Conservation (phyloP, 1,140 invertebrate species). For the Eupristina koningsbergeri region DNA sequence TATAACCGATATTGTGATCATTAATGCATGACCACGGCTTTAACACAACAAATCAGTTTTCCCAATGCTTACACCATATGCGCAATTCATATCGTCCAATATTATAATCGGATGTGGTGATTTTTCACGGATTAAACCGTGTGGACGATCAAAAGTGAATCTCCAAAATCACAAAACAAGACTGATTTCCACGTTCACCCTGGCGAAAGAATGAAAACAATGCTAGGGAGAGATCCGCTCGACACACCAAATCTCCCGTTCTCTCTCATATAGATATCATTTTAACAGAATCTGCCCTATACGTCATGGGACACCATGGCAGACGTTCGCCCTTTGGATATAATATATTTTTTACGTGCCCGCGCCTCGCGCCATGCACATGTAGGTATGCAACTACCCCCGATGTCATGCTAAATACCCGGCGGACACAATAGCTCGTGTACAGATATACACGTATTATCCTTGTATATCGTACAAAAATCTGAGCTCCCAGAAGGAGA, state of each 20-base stretch:
- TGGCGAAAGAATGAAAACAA: background rate
- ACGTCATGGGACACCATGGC: slow-evolving; percentile 58
- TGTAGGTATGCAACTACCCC: slow-evolving; percentile 50
- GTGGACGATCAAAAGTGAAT: background rate
- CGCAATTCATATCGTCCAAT: background rate
- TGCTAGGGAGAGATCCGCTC: slow-evolving; percentile 29
- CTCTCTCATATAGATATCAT: slow-evolving; percentile 58
- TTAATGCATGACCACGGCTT: background rate
- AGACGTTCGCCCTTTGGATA: slow-evolving; percentile 34
- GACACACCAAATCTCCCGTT: slow-evolving; percentile 49
- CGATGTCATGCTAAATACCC: slow-evolving; percentile 66
- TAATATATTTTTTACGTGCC: slow-evolving; percentile 18
- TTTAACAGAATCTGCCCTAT: slow-evolving; percentile 66
- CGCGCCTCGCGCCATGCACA: slow-evolving; percentile 30
- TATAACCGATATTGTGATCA: background rate
- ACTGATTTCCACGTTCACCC: background rate
- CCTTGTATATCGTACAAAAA: slow-evolving; percentile 64
- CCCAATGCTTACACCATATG: background rate
- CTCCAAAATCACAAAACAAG: background rate
- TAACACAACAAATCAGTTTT: background rate
- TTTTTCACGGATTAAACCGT: background rate
- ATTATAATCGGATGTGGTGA: background rate
- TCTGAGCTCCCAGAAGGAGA: slow-evolving; percentile 60
- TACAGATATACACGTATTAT: slow-evolving; percentile 15
- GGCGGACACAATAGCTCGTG: slow-evolving; percentile 56